Evolutionary conservation across 64 coral and sea anemone genomes (phyloP), one percentile per base, ranked within the genome.

Genomic region (Montipora sp.): DNA sequence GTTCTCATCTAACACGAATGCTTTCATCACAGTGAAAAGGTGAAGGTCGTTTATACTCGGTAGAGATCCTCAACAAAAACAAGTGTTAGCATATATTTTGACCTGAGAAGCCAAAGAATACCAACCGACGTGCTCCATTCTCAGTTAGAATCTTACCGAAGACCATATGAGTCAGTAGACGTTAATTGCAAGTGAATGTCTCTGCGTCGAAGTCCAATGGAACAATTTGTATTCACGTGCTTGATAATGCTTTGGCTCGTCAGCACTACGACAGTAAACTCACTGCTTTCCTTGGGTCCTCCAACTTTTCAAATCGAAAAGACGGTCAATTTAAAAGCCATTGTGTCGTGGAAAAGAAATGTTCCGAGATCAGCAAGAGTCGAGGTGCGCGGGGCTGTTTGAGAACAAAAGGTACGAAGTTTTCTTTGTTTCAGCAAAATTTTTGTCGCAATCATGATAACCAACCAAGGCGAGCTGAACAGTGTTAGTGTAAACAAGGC

Each of bases 41-140:
- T 67, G 66, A 49, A 83, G 8, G 44, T 49, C 59, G 36, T 13
- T 4, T 27, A 20, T 7, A 48, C 13, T 61, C 27, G 5, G 58
- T 27, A 13, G 12, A 16, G 7, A 65, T 84, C 61, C 50, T 46
- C 45, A 85, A 85, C 65, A 85, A 50, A 85, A 85, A 85, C 82
- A 85, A 82, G 47, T 59, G 82, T 71, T 57, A 57, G 6, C 11
- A 61, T 84, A 16, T 48, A 8, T 19, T 48, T 22, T 65, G 61
- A 21, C 18, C 36, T 18, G 13, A 83, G 44, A n/a, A 49, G 68
- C 16, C n/a, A 3, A 19, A 19, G 68, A 65, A 71, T 50, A 22
- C 2, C 15, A 48, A 85, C 68, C 16, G 20, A 9, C 19, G 45
- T 5, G 2, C 6, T 49, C 16, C 0, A 21, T 82, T 63, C 12